Conservation (phyloP, 2,888 invertebrate species). For the Listrodromus nycthemerus region DNA sequence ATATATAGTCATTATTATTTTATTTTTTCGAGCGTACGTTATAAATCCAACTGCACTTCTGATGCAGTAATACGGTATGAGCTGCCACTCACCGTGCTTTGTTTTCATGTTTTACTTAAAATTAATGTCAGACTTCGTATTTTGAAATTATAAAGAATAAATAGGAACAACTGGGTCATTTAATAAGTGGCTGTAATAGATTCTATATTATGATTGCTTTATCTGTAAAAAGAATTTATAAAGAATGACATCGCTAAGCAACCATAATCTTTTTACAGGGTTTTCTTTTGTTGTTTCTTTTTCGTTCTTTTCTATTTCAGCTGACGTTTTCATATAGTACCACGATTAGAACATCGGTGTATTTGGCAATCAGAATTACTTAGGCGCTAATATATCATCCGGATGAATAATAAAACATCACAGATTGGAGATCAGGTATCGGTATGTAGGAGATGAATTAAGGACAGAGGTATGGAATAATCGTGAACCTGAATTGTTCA, state of each 20-base stretch:
- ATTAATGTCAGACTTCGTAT: slow-evolving; percentile 62
- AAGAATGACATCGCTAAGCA: slow-evolving; percentile 12
- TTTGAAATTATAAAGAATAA: slow-evolving; percentile 36
- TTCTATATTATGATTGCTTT: slow-evolving; percentile 1
- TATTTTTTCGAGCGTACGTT: background rate
- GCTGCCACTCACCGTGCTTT: background rate
- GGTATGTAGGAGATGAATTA: slow-evolving; percentile 64
- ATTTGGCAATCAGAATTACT: slow-evolving; percentile 62
- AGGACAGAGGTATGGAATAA: slow-evolving; percentile 32
- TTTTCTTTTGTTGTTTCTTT: background rate
- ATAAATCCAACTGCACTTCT: background rate
- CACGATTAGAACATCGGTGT: slow-evolving; percentile 12
- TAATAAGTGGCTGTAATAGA: slow-evolving; percentile 6
- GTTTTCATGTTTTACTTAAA: slow-evolving; percentile 43
- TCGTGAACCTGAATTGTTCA: slow-evolving; percentile 19
- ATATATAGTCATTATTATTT: background rate
- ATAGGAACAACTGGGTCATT: slow-evolving; percentile 33
- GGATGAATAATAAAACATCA: slow-evolving; percentile 73
- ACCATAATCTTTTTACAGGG: slow-evolving; percentile 4
- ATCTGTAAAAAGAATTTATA: background rate
- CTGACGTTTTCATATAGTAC: background rate
- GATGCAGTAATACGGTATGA: background rate
- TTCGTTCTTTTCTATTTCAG: background rate
- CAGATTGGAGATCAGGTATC: slow-evolving; percentile 78
- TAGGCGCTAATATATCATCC: slow-evolving; percentile 28